These are phyloP conservation scores for Meteorus cinctellus DNA, from an alignment of 2,888 invertebrate genomes.

Conservation along the genomic window DNA sequence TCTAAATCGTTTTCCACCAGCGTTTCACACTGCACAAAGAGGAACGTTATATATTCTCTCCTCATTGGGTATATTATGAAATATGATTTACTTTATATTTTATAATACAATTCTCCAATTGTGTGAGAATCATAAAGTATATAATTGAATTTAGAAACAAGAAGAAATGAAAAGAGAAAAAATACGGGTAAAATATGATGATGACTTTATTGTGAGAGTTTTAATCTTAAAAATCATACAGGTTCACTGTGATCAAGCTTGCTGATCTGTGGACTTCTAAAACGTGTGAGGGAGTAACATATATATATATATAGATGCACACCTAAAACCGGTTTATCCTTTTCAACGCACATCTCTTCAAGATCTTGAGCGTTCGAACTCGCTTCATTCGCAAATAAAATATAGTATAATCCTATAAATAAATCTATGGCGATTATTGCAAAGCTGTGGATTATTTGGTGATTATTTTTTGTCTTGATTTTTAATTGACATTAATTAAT, in stretches of 20 bases:
- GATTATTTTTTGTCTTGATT: too few relatives aligned
- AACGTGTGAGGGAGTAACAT: conserved; percentile 22
- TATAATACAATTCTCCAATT: neutral
- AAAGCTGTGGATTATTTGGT: neutral
- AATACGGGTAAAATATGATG: neutral
- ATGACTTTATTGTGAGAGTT: conserved; percentile 6
- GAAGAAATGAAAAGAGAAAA: neutral
- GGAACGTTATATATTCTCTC: neutral
- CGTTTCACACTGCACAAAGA: conserved; percentile 7
- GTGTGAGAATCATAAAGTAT: neutral
- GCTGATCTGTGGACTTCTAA: neutral
- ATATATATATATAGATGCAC: neutral
- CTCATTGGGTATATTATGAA: conserved; percentile 22
- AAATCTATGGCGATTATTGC: neutral
- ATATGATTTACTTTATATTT: conserved; percentile 21
- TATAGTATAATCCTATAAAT: neutral
- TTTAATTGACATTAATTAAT: too few relatives aligned
- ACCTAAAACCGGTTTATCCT: conserved; percentile 26
- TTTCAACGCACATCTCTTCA: neutral
- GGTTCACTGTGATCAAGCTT: neutral
- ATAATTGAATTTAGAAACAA: neutral
- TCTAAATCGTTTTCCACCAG: conserved; percentile 40
- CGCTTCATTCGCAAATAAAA: neutral
- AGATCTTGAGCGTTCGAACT: neutral
- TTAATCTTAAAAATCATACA: neutral